A percentile compares a stretch with the other conserved stretches of the same genome.
phyloP scores from a whole-genome alignment of 2,113 vertebrate genomes.

The Dissostichus mawsoni region DNA sequence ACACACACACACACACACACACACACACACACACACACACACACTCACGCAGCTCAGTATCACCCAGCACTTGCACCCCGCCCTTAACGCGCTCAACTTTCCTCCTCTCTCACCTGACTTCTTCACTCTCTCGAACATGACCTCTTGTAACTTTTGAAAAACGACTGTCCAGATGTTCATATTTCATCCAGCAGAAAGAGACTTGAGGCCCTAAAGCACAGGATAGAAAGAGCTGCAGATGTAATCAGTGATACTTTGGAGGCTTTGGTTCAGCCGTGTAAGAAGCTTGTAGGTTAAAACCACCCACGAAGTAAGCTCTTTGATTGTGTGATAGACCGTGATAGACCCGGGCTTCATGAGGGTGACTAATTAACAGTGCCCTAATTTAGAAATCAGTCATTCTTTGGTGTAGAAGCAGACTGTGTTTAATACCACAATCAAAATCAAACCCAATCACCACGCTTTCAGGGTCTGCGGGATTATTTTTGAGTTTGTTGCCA shows the following conservation, averaged over 20 bases:
- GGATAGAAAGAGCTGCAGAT: slow-evolving; percentile 39
- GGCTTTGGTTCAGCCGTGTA: slow-evolving; percentile 55
- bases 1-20: slow-evolving; percentile 6
- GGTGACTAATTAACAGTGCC: slow-evolving; percentile 67
- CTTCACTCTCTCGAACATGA: slow-evolving; percentile 13
- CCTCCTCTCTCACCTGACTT: slow-evolving; percentile 43
- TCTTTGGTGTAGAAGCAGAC: slow-evolving; percentile 48
- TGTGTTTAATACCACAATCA: slow-evolving; percentile 68
- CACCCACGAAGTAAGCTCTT: slow-evolving; percentile 45
- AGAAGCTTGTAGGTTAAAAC: slow-evolving; percentile 65
- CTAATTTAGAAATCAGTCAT: slow-evolving; percentile 66
- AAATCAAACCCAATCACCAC: slow-evolving; percentile 72
- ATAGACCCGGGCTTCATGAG: slow-evolving; percentile 35
- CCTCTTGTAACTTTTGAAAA: slow-evolving; percentile 11
- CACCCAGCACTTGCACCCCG: not conserved
- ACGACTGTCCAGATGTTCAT: slow-evolving; percentile 55
- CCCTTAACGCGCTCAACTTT: slow-evolving; percentile 13
- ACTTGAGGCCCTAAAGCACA: slow-evolving; percentile 29
- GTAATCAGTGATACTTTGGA: slow-evolving; percentile 60
- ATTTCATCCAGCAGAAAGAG: slow-evolving; percentile 36
- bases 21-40: slow-evolving; percentile 16
- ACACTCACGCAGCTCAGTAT: slow-evolving; percentile 19
- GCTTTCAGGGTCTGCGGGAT: slow-evolving; percentile 67
- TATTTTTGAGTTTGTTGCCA: slow-evolving; percentile 75
- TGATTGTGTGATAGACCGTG: slow-evolving; percentile 56